Evolutionary conservation across 2,113 vertebrate genomes (phyloP).

Genomic region (Heterochromis multidens): DNA sequence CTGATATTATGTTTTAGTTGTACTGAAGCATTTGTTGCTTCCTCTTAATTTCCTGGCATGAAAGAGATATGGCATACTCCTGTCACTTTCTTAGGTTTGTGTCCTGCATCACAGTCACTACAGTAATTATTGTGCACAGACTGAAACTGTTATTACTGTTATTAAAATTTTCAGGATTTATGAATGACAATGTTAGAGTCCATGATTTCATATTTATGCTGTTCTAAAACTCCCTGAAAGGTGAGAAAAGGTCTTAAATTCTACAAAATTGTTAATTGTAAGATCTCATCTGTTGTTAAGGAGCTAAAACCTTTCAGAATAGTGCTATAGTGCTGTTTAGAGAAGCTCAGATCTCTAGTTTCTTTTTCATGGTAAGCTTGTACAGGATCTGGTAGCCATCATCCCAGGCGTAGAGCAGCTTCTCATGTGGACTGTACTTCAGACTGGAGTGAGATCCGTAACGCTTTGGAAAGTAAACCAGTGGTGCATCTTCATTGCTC

Average conservation of each 20-base stretch:
- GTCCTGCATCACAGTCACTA: background rate
- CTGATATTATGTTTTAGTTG: background rate
- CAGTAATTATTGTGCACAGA: background rate
- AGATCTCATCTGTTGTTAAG: background rate
- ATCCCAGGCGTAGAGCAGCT: constrained; percentile 95
- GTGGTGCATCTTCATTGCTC: constrained; percentile 81
- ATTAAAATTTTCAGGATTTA: background rate
- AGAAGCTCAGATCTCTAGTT: constrained; percentile 72
- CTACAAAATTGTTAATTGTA: background rate
- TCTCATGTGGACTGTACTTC: constrained; percentile 90
- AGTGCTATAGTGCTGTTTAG: background rate
- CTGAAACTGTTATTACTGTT: background rate
- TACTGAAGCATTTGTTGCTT: background rate
- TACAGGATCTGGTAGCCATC: constrained; percentile 97
- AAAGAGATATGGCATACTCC: background rate
- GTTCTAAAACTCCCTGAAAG: background rate
- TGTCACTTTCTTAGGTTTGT: background rate
- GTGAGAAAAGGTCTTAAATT: background rate
- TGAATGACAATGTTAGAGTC: background rate
- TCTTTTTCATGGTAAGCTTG: constrained; percentile 91
- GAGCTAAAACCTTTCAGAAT: background rate
- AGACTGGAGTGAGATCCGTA: constrained; percentile 91
- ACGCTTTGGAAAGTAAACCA: constrained; percentile 92
- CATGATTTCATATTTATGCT: background rate
- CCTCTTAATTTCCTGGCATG: background rate